phyloP scores from a whole-genome alignment of 1,140 invertebrate species.

The Pissodes strobi region DNA sequence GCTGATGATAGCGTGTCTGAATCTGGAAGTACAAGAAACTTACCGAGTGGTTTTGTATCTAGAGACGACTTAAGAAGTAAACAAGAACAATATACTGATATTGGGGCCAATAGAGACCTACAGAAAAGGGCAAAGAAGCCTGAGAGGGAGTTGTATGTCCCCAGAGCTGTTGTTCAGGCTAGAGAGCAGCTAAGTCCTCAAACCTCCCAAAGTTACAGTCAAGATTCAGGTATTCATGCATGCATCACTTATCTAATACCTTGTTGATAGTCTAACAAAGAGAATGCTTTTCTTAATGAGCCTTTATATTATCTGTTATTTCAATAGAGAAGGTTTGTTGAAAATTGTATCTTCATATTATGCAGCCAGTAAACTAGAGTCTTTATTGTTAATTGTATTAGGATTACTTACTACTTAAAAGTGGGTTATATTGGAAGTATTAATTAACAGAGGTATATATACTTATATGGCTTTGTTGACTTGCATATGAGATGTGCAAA shows the following conservation, averaged over 20 bases:
- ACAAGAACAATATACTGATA: slow-evolving; percentile 35
- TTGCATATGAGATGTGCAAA: neutral
- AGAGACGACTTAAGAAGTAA: slow-evolving; percentile 23
- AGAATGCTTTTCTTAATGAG: too few species aligned
- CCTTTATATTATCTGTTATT: too few species aligned
- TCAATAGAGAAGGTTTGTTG: too few species aligned
- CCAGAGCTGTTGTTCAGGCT: slow-evolving; percentile 60
- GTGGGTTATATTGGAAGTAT: too few species aligned
- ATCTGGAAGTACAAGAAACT: slow-evolving; percentile 46
- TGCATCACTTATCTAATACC: too few species aligned
- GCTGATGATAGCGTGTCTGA: slow-evolving; percentile 58
- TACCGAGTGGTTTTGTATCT: slow-evolving; percentile 12
- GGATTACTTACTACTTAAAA: too few species aligned
- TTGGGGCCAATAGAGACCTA: slow-evolving; percentile 45
- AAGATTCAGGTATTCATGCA: slow-evolving; percentile 11
- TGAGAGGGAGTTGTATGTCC: slow-evolving; percentile 62
- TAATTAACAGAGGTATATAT: too few species aligned
- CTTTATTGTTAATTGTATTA: too few species aligned
- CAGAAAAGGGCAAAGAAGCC: slow-evolving; percentile 60
- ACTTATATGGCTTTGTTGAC: too few species aligned
- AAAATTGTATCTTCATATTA: too few species aligned
- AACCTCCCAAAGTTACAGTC: slow-evolving; percentile 19
- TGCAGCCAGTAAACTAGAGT: too few species aligned
- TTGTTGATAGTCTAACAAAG: too few species aligned
- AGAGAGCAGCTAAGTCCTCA: slow-evolving; percentile 57